Base-by-base conservation (phyloP, 2,888 invertebrate species). In the Camptogramma bilineatum region DNA sequence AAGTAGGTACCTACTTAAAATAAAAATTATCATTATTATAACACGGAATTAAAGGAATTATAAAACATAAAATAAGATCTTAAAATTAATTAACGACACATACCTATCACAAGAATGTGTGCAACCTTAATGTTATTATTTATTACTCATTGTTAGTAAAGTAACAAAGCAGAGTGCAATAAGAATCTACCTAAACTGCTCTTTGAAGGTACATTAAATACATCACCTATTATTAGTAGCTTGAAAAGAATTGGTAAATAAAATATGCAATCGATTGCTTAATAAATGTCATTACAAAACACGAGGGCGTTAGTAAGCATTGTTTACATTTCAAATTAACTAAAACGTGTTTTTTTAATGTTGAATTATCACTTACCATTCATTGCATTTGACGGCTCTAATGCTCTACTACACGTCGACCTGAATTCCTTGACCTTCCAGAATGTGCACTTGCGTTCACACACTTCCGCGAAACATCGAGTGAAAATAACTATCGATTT, bases 351-450 rank as follows among this genome's bases (percentile, higher is more conserved):
- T 68, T n/a, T 71, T 56, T 61, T 64, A 70, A 42, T 53, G 60
- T 64, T 68, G 52, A 66, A 54, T 68, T 67, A 71, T 66, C 64
- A 56, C 82, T 84, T 80, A 84, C 83, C 81, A 73, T 75, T 73
- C 47, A 68, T 48, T 71, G 73, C 68, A 65, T 68, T 67, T 63
- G 64, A 70, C 51, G 61, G 72, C 63, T 58, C 64, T 64, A 64
- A 58, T 68, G 76, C 72, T 72, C 69, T 61, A 75, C 77, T 68
- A 67, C 73, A 78, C 73, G 61, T 58, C 74, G 65, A 78, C 78
- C 73, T 64, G 77, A 73, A 74, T 77, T 80, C 79, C 84, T 84
- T 81, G 83, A 84, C 83, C 83, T 86, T 83, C 80, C 82, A 77
- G 81, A 81, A 75, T 54, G 68, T 72, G 61, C 75, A 78, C 82